These are phyloP conservation scores for Phyllotreta cruciferae DNA, from an alignment of 2,888 invertebrate genomes.

Conservation along the genomic window DNA sequence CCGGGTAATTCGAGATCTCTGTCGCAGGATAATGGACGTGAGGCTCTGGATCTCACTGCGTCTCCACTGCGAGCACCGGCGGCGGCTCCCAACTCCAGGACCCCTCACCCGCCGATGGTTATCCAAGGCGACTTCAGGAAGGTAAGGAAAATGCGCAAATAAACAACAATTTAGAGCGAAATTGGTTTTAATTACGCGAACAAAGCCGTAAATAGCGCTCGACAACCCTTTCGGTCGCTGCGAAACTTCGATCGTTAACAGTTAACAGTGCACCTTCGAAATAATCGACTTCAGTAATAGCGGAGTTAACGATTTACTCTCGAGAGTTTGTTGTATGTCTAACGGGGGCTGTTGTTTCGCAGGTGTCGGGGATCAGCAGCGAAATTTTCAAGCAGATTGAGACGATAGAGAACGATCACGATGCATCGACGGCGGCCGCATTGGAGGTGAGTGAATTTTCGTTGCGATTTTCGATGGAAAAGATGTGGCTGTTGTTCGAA, in stretches of 20 bases:
- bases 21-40: slow-evolving; percentile 91
- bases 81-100: slow-evolving; percentile 67
- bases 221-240: background rate
- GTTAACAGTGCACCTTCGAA: background rate
- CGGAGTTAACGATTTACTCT: too few relatives aligned
- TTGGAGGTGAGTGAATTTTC: slow-evolving; percentile 71
- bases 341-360: slow-evolving; percentile 48
- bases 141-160: slow-evolving; percentile 58
- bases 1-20: too few relatives aligned
- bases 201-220: background rate
- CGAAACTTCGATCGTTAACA: background rate
- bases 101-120: slow-evolving; percentile 78
- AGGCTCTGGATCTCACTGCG: slow-evolving; percentile 90
- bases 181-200: too few relatives aligned
- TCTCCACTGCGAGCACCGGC: slow-evolving; percentile 85
- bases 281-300: background rate
- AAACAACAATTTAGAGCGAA: too few relatives aligned
- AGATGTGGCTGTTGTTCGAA: background rate
- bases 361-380: slow-evolving; percentile 95
- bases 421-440: slow-evolving; percentile 90
- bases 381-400: slow-evolving; percentile 98
- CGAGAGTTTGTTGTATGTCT: background rate
- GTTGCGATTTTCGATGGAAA: background rate
- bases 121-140: slow-evolving; percentile 94
- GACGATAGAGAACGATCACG: slow-evolving; percentile 94